Evolutionary conservation across 2,113 vertebrate genomes (phyloP).

Genomic region (Tupaia tana): DNA sequence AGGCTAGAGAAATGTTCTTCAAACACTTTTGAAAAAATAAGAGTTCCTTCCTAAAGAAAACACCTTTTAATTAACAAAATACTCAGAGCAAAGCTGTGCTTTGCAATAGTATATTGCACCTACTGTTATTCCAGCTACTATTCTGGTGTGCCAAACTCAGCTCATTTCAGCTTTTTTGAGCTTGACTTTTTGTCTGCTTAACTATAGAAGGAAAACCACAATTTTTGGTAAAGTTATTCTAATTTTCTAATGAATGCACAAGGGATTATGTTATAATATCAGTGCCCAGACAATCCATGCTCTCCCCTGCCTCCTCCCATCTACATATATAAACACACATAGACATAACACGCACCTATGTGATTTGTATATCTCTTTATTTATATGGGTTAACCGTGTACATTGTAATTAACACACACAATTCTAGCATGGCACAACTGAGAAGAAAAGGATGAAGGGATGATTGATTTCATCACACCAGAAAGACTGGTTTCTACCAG

Average conservation of each 20-base stretch:
- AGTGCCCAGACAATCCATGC: not conserved
- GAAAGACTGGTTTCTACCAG: not conserved
- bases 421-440: not conserved
- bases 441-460: not conserved
- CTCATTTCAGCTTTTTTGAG: conserved; percentile 27
- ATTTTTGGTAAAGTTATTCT: not conserved
- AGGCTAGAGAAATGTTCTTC: conserved; percentile 46
- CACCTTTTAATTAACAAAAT: conserved; percentile 78
- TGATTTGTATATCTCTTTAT: not conserved
- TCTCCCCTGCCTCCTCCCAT: not conserved
- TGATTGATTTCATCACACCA: not conserved
- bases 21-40: conserved; percentile 52
- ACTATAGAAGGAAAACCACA: not conserved
- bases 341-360: too few relatives aligned
- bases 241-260: conserved; percentile 42
- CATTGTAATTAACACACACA: not conserved
- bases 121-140: conserved; percentile 46
- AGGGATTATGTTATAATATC: not conserved
- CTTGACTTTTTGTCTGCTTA: conserved; percentile 43
- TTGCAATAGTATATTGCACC: conserved; percentile 67
- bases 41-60: conserved; percentile 47
- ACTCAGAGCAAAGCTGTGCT: conserved; percentile 51
- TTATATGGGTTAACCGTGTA: not conserved
- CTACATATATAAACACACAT: too few relatives aligned
- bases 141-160: conserved; percentile 34